Evolutionary conservation across 2,797 vertebrate species (phyloP).

Genomic region (Sternarchorhynchus goeldii): DNA sequence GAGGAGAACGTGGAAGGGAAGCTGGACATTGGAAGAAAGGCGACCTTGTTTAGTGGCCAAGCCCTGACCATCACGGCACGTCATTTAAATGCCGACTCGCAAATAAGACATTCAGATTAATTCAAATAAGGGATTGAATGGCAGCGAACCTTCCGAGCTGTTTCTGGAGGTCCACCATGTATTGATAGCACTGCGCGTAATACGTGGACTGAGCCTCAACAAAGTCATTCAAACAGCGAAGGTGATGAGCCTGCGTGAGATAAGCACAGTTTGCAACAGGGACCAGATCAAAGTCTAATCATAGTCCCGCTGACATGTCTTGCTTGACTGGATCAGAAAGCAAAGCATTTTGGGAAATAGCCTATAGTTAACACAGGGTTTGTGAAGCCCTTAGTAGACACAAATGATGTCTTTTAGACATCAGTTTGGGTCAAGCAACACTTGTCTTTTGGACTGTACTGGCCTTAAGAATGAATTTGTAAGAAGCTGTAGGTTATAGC

Average conservation of each 20-base stretch:
- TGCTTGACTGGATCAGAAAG: too few relatives aligned
- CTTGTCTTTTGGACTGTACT: too few relatives aligned
- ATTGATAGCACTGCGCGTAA: constrained; percentile 97
- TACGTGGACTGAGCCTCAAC: constrained; percentile 97
- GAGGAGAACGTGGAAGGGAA: constrained; percentile 90
- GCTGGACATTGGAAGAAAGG: constrained; percentile 65
- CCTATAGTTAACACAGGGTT: too few relatives aligned
- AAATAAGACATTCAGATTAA: background rate
- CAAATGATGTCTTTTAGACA: background rate
- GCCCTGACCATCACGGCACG: too few relatives aligned
- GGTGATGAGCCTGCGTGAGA: constrained; percentile 87
- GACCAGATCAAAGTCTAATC: background rate
- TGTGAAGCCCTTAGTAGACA: background rate
- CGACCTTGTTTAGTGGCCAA: background rate
- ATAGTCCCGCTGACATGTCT: too few relatives aligned
- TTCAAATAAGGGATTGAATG: background rate
- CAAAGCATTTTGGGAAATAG: too few relatives aligned
- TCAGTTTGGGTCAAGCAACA: background rate
- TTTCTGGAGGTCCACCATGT: constrained; percentile 98
- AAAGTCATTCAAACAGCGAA: constrained; percentile 95
- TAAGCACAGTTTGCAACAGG: background rate
- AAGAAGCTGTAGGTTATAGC: background rate
- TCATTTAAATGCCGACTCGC: too few relatives aligned
- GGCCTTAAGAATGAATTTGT: too few relatives aligned
- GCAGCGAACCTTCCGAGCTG: constrained; percentile 91